A percentile compares a stretch with the other conserved stretches of the same genome.
phyloP scores from a whole-genome alignment of 2,113 vertebrate species.

The Raja brachyura region DNA sequence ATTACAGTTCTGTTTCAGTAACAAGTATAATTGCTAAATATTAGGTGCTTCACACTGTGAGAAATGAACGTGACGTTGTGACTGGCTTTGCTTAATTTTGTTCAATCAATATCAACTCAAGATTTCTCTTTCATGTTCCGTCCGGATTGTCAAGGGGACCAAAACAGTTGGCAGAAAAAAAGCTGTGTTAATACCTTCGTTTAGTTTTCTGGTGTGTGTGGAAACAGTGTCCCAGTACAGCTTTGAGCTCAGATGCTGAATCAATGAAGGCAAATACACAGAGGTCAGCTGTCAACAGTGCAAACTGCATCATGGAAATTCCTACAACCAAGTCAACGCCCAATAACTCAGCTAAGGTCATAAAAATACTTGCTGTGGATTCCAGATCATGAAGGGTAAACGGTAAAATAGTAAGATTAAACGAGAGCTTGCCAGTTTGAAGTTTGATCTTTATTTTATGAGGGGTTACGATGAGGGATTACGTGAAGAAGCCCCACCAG shows the following conservation, averaged over 20 bases:
- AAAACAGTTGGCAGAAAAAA: constrained; percentile 45
- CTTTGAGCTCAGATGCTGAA: background rate
- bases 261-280: background rate
- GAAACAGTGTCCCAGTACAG: background rate
- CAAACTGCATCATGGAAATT: background rate
- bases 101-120: constrained; percentile 52
- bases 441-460: no score
- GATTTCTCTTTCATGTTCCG: constrained; percentile 46
- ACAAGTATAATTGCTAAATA: constrained; percentile 49
- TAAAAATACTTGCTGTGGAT: background rate
- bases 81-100: constrained; percentile 52
- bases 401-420: no score
- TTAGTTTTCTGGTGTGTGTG: constrained; percentile 45
- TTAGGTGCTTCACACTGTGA: constrained; percentile 45
- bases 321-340: background rate
- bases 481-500: no score
- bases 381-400: no score
- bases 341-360: background rate
- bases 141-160: constrained; percentile 43
- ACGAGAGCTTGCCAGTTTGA: no score
- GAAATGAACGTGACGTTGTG: constrained; percentile 43
- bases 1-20: constrained; percentile 44
- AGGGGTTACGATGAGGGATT: no score
- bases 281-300: background rate
- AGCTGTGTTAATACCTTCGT: constrained; percentile 44